Evolutionary conservation across 2,113 vertebrate species (phyloP).

Genomic region (Strix uralensis): DNA sequence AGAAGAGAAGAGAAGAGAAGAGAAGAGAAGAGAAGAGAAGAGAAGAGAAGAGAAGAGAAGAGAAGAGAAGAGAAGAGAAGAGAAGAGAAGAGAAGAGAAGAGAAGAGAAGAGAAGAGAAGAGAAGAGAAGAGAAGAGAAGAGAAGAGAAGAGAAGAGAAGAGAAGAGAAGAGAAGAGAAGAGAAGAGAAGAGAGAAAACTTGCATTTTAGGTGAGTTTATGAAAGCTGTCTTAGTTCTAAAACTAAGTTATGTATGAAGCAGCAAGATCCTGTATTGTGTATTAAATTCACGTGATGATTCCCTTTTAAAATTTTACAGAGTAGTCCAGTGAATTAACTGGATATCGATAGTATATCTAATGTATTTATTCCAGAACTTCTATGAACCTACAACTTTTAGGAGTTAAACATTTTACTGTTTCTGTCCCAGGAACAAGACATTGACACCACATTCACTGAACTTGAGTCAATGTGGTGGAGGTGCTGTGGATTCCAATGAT

Average conservation of each 20-base stretch:
- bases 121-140: too few species aligned
- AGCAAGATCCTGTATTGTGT: not conserved
- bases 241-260: slow-evolving; percentile 25
- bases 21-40: too few species aligned
- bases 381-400: not conserved
- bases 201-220: slow-evolving; percentile 7
- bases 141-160: too few species aligned
- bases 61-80: too few species aligned
- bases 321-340: not conserved
- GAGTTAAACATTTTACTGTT: not conserved
- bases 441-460: not conserved
- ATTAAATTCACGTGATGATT: not conserved
- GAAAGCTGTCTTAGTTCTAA: slow-evolving; percentile 3
- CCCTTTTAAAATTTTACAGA: not conserved
- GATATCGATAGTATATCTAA: not conserved
- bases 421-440: not conserved
- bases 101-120: too few species aligned
- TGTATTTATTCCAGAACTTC: not conserved
- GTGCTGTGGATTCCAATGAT: not conserved
- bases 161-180: too few species aligned
- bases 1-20: too few species aligned
- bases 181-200: not conserved
- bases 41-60: too few species aligned
- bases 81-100: too few species aligned
- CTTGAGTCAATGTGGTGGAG: not conserved